These are phyloP conservation scores for Gastracanthus pulcherrimus DNA, from an alignment of 2,888 invertebrate genomes.

Conservation along the genomic window DNA sequence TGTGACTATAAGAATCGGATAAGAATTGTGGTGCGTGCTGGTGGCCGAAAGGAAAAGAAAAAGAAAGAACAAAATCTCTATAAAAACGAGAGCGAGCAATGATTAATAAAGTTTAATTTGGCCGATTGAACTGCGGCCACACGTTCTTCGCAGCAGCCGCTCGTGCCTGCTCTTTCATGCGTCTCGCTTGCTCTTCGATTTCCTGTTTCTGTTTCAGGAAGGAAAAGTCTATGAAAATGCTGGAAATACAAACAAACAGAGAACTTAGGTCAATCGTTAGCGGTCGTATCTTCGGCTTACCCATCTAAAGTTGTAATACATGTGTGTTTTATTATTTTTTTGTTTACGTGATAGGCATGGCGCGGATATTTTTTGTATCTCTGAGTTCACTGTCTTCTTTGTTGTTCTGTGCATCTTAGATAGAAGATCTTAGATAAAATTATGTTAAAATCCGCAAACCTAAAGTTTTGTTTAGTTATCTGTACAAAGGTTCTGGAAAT, in stretches of 20 bases:
- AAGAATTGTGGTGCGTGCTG: background rate
- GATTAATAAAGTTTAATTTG: conserved; percentile 58
- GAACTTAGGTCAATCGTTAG: conserved; percentile 48
- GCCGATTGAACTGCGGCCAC: conserved; percentile 76
- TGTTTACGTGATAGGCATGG: background rate
- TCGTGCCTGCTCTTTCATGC: conserved; percentile 77
- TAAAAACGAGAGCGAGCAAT: conserved; percentile 4
- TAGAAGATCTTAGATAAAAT: background rate
- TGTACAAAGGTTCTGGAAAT: too few relatives aligned
- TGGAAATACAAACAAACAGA: conserved; percentile 72
- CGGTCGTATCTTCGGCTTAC: conserved; percentile 13
- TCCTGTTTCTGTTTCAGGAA: conserved; percentile 87
- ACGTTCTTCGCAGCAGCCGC: conserved; percentile 74
- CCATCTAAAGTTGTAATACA: conserved; percentile 13
- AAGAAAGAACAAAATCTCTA: background rate
- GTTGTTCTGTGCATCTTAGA: background rate
- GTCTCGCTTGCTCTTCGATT: conserved; percentile 82
- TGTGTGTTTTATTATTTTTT: conserved; percentile 5
- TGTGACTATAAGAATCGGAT: background rate
- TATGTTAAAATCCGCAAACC: too few relatives aligned
- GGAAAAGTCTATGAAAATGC: conserved; percentile 91
- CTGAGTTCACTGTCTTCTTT: background rate
- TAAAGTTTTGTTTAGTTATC: too few relatives aligned
- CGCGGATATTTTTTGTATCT: background rate
- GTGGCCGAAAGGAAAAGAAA: conserved; percentile 4